Conservation (phyloP, 2,888 invertebrate species). For the Caprella mutica region DNA sequence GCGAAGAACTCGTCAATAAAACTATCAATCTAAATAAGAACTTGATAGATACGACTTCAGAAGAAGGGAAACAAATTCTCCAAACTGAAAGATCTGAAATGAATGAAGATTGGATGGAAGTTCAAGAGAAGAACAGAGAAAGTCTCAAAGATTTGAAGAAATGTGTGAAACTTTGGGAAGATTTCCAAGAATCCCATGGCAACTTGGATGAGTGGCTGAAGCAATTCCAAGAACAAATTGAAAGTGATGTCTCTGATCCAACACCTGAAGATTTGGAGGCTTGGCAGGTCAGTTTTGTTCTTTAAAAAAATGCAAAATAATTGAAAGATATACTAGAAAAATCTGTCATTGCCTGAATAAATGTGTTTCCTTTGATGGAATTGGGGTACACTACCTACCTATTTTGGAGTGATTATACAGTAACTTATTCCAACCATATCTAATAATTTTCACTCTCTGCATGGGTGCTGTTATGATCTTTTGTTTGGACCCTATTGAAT, state of each 20-base stretch:
- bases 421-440: no score
- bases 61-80: slow-evolving; percentile 69
- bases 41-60: slow-evolving; percentile 49
- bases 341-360: no score
- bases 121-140: slow-evolving; percentile 63
- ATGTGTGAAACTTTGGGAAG: slow-evolving; percentile 68
- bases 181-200: slow-evolving; percentile 60
- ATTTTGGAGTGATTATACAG: no score
- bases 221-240: slow-evolving; percentile 31
- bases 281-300: slow-evolving; percentile 27
- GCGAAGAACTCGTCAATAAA: slow-evolving; percentile 60
- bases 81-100: slow-evolving; percentile 69
- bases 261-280: slow-evolving; percentile 33
- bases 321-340: no score
- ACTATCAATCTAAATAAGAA: slow-evolving; percentile 61
- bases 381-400: no score
- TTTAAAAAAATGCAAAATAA: no score
- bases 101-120: slow-evolving; percentile 66
- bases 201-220: slow-evolving; percentile 61
- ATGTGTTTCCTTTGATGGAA: no score
- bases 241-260: slow-evolving; percentile 20
- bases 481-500: no score
- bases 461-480: no score
- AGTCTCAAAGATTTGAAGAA: slow-evolving; percentile 61
- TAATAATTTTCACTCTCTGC: no score